Percentiles rank a stretch among this genome's conserved stretches.
Conservation (phyloP, 1,140 invertebrate genomes). For the Zaprionus tsacasi region DNA sequence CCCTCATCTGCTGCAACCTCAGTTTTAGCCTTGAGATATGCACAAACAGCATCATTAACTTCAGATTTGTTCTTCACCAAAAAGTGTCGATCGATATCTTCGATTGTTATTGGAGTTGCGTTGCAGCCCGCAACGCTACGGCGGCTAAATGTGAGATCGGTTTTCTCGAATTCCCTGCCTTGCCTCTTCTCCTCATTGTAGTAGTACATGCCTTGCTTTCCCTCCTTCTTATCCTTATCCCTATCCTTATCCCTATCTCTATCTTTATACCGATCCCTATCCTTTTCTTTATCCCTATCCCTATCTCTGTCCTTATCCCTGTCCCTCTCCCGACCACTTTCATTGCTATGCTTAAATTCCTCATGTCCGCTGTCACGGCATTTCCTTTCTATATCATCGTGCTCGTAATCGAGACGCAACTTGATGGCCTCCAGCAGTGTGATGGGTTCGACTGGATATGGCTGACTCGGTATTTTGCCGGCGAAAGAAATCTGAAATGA, state of each 20-base stretch:
- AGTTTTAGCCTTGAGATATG: conserved; percentile 51
- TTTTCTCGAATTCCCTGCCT: background rate
- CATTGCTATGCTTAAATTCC: background rate
- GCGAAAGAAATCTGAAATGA: conserved; percentile 58
- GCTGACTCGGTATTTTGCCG: conserved; percentile 43
- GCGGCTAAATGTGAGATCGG: background rate
- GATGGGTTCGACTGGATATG: conserved; percentile 64
- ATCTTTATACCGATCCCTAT: background rate
- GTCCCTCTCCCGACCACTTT: too few species aligned
- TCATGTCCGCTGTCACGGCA: background rate
- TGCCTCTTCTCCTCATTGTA: background rate
- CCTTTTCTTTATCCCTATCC: background rate
- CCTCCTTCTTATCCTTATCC: background rate
- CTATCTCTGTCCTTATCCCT: background rate
- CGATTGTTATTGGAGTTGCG: background rate
- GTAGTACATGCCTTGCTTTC: background rate
- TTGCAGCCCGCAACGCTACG: background rate
- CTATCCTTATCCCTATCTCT: background rate
- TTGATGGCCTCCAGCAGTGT: conserved; percentile 67
- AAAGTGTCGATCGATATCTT: conserved; percentile 48
- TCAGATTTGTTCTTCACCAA: conserved; percentile 19
- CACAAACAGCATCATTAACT: conserved; percentile 47
- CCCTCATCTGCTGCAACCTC: background rate
- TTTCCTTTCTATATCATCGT: conserved; percentile 35
- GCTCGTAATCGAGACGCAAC: conserved; percentile 65